phyloP scores from a whole-genome alignment of 1,140 invertebrate genomes.

The Macrostomum lignano region DNA sequence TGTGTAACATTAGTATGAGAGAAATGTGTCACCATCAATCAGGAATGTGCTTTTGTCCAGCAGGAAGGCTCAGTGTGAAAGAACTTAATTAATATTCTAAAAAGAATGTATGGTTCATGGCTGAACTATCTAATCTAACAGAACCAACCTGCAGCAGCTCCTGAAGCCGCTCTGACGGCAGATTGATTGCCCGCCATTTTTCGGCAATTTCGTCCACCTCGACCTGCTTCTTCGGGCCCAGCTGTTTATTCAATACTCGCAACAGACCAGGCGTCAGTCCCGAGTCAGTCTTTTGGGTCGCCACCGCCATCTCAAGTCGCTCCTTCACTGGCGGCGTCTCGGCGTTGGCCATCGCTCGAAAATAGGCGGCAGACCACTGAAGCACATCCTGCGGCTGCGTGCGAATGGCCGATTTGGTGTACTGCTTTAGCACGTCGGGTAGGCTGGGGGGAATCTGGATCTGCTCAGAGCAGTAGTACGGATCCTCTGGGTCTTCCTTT shows the following conservation, averaged over 20 bases:
- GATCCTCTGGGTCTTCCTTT: no score
- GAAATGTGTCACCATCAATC: no score
- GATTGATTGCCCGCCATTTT: constrained; percentile 38
- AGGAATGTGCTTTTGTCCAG: no score
- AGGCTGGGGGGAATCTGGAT: constrained; percentile 47
- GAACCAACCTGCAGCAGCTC: constrained; percentile 23
- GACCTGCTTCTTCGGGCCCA: constrained; percentile 25
- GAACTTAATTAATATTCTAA: no score
- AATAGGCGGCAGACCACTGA: constrained; percentile 40
- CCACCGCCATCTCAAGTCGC: constrained; percentile 29
- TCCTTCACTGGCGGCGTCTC: constrained; percentile 37
- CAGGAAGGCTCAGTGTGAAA: no score
- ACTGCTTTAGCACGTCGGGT: constrained; percentile 49
- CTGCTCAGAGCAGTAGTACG: constrained; percentile 25
- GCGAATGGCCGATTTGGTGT: constrained; percentile 56
- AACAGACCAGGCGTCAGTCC: constrained; percentile 47
- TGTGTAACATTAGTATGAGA: no score
- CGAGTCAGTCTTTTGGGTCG: constrained; percentile 28
- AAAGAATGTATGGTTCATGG: no score
- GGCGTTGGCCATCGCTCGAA: constrained; percentile 24
- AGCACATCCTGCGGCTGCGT: constrained; percentile 56
- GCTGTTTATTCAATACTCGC: constrained; percentile 39
- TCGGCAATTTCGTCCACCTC: constrained; percentile 27
- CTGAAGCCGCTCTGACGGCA: constrained; percentile 33
- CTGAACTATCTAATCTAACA: no score